A percentile compares a stretch with the other conserved stretches of the same genome.
Conservation (phyloP, 64 coral and sea anemone genomes). For the Catalaphyllia jardinei region DNA sequence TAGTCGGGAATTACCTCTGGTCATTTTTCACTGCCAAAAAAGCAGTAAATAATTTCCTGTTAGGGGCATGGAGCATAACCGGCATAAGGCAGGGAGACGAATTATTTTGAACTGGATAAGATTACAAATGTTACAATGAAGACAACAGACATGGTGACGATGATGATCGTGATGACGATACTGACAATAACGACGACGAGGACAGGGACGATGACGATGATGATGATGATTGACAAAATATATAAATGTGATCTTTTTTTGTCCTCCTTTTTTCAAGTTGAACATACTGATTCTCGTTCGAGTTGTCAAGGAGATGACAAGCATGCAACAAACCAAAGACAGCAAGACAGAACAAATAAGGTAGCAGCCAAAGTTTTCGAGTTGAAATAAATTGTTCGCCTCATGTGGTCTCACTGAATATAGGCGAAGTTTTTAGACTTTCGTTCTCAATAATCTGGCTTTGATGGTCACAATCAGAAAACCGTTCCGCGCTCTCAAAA, state of each 20-base stretch:
- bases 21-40: too few relatives aligned
- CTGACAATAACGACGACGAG: not conserved
- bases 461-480: too few relatives aligned
- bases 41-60: too few relatives aligned
- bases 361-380: not conserved
- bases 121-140: too few relatives aligned
- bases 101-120: too few relatives aligned
- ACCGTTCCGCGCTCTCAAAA: too few relatives aligned
- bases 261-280: not conserved
- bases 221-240: not conserved
- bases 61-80: too few relatives aligned
- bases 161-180: too few relatives aligned
- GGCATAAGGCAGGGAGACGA: too few relatives aligned
- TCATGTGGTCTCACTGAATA: not conserved
- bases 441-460: too few relatives aligned
- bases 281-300: constrained; percentile 12
- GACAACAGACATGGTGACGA: too few relatives aligned
- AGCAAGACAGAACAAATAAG: constrained; percentile 18
- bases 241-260: not conserved
- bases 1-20: too few relatives aligned
- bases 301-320: constrained; percentile 41
- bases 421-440: not conserved
- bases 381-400: not conserved
- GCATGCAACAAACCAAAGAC: constrained; percentile 18
- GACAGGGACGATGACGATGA: not conserved